These are phyloP conservation scores for Chrysomela aeneicollis DNA, from an alignment of 2,888 invertebrate species.

Conservation along the genomic window DNA sequence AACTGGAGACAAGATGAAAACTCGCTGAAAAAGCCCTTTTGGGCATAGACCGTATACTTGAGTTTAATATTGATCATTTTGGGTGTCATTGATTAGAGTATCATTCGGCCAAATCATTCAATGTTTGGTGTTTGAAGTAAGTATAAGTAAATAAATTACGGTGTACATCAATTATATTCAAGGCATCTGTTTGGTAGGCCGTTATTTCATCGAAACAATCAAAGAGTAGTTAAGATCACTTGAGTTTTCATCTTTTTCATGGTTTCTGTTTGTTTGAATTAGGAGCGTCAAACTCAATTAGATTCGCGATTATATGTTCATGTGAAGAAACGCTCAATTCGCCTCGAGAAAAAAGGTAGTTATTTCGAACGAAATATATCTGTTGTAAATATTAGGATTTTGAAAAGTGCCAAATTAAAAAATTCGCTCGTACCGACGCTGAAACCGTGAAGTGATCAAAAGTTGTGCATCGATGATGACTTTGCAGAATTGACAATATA, in stretches of 20 bases:
- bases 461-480: not conserved
- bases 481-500: not conserved
- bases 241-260: not conserved
- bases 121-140: not conserved
- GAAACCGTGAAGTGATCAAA: not conserved
- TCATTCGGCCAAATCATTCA: not conserved
- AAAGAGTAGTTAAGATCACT: not conserved
- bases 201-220: no score
- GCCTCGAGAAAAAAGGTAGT: constrained; percentile 34
- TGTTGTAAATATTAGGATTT: constrained; percentile 39
- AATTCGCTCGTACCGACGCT: constrained; percentile 4
- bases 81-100: no score
- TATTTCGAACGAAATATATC: constrained; percentile 37
- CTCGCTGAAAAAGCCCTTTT: not conserved
- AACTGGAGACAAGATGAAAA: not conserved
- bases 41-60: no score
- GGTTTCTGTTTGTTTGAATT: not conserved
- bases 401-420: constrained; percentile 33
- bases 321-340: constrained; percentile 33
- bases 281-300: not conserved
- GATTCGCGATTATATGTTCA: not conserved
- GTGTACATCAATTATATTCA: no score
- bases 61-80: no score
- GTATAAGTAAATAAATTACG: no score
- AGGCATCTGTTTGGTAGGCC: no score